Evolutionary conservation across 2,797 vertebrate species (phyloP).

Genomic region (Sternarchorhynchus goeldii): DNA sequence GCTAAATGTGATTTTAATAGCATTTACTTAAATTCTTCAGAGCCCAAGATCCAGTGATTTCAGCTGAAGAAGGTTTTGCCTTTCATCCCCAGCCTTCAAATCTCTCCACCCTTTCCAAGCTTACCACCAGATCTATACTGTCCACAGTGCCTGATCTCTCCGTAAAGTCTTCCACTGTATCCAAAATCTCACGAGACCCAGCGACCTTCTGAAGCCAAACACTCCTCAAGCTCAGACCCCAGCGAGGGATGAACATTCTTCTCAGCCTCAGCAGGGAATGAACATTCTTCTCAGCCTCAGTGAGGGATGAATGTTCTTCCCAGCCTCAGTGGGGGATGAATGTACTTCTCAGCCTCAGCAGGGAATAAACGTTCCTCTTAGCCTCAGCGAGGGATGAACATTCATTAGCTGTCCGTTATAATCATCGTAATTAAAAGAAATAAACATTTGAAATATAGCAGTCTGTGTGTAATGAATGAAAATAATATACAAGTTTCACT

Average conservation of each 20-base stretch:
- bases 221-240: constrained; percentile 12
- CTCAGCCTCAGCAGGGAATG: constrained; percentile 6
- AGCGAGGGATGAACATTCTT: constrained; percentile 27
- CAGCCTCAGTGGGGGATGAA: neutral
- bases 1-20: neutral
- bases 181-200: constrained; percentile 56
- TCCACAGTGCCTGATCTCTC: constrained; percentile 67
- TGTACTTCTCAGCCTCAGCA: neutral
- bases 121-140: constrained; percentile 63
- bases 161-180: constrained; percentile 60
- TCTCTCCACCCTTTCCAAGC: constrained; percentile 58
- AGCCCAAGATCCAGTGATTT: neutral
- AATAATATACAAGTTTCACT: too few species aligned
- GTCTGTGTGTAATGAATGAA: too few species aligned
- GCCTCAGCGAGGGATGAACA: constrained; percentile 5
- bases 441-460: too few species aligned
- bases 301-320: constrained; percentile 19
- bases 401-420: too few species aligned
- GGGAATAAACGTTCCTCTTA: constrained; percentile 3
- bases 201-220: constrained; percentile 50
- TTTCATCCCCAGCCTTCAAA: constrained; percentile 54
- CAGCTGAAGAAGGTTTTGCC: constrained; percentile 16
- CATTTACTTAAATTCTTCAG: constrained; percentile 37
- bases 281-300: constrained; percentile 7
- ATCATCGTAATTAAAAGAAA: too few species aligned